Evolutionary conservation across 2,113 vertebrate genomes (phyloP).

Genomic region (Gallinago undulata): DNA sequence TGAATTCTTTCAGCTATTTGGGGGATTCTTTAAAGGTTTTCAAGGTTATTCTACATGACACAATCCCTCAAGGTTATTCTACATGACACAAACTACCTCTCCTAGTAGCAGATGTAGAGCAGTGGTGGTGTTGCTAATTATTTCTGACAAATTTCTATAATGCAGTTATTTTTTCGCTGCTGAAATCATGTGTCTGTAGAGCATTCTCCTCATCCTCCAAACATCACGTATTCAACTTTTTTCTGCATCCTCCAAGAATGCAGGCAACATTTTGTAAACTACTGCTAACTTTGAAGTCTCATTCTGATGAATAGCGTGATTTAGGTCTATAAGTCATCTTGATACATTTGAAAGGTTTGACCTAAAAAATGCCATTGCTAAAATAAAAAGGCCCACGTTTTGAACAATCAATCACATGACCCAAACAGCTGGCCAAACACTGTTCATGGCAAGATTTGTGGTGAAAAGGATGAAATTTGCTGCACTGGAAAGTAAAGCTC

Average conservation of each 20-base stretch:
- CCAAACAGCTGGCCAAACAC: not conserved
- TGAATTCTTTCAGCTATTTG: not conserved
- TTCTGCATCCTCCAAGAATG: not conserved
- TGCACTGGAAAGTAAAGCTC: not conserved
- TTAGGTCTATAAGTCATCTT: not conserved
- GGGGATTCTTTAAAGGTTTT: not conserved
- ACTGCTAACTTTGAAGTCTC: not conserved
- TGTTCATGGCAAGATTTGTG: not conserved
- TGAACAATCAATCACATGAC: not conserved
- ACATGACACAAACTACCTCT: not conserved
- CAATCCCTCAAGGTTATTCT: not conserved
- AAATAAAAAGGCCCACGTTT: not conserved
- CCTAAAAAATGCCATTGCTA: not conserved
- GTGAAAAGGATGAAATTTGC: not conserved
- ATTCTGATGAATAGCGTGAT: not conserved
- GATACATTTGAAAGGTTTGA: not conserved
- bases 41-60: not conserved
- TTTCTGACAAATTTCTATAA: not conserved
- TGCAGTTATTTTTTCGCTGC: not conserved
- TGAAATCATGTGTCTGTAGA: not conserved
- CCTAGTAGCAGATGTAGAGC: fast-evolving
- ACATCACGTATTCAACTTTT: not conserved
- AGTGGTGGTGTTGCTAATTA: not conserved
- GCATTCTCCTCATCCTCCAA: not conserved
- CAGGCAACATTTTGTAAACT: not conserved